These are phyloP conservation scores for Oryzias dopingdopingensis DNA, from an alignment of 2,797 vertebrate species.

Conservation along the genomic window DNA sequence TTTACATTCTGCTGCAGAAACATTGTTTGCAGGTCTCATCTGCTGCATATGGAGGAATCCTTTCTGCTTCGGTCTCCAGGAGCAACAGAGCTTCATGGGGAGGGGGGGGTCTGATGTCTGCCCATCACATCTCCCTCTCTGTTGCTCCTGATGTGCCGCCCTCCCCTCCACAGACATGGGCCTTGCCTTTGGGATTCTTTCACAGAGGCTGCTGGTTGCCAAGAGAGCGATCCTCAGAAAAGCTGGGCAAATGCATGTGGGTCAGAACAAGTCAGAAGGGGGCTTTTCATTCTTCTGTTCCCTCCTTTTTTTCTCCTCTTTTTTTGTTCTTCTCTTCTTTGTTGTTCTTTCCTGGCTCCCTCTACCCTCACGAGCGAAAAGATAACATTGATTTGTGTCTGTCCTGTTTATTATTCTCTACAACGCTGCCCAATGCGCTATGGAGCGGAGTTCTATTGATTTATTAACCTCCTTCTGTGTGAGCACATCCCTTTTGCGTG, in stretches of 20 bases:
- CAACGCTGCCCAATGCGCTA: constrained; percentile 71
- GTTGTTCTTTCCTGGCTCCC: constrained; percentile 58
- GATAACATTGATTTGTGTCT: constrained; percentile 78
- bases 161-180: constrained; percentile 50
- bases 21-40: constrained; percentile 21
- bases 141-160: constrained; percentile 25
- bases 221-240: constrained; percentile 75
- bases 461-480: constrained; percentile 68
- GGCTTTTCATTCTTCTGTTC: constrained; percentile 70
- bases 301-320: constrained; percentile 39
- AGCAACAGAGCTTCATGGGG: constrained; percentile 63
- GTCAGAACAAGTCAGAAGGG: constrained; percentile 74
- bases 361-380: constrained; percentile 71
- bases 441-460: constrained; percentile 66
- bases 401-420: constrained; percentile 70
- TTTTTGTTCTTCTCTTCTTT: constrained; percentile 54
- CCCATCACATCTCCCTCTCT: constrained; percentile 43
- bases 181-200: constrained; percentile 84
- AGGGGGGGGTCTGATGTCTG: constrained; percentile 50
- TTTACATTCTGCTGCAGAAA: neutral
- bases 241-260: constrained; percentile 77
- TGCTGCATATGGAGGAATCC: constrained; percentile 60
- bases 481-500: constrained; percentile 45
- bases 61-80: constrained; percentile 64
- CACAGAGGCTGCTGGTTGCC: constrained; percentile 78